Percentiles rank a stretch among this genome's conserved stretches.
phyloP scores from a whole-genome alignment of 2,888 invertebrate genomes.

The Strigamia crassipes region DNA sequence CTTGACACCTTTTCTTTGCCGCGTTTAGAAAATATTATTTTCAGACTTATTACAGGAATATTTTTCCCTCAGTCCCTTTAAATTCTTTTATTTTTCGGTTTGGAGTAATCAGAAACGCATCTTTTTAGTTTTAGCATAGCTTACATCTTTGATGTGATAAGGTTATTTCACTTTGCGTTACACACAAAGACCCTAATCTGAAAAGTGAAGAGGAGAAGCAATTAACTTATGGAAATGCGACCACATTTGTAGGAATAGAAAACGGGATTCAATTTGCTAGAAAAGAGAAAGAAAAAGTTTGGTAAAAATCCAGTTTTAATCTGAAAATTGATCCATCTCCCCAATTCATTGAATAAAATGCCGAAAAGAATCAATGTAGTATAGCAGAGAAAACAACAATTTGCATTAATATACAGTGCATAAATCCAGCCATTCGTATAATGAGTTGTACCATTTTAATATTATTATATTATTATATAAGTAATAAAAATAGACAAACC shows the following conservation, averaged over 20 bases:
- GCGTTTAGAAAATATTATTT: not conserved
- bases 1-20: not conserved
- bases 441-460: not conserved
- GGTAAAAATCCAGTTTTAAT: slow-evolving; percentile 23
- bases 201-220: slow-evolving; percentile 8
- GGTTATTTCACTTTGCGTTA: slow-evolving; percentile 17
- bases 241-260: slow-evolving; percentile 7
- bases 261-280: slow-evolving; percentile 20
- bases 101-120: not conserved
- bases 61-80: not conserved
- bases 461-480: too few species aligned
- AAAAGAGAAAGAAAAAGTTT: not conserved
- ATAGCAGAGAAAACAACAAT: not conserved
- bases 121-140: slow-evolving; percentile 7
- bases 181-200: slow-evolving; percentile 24
- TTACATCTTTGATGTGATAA: slow-evolving; percentile 17
- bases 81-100: not conserved
- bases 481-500: too few species aligned
- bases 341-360: slow-evolving; percentile 22
- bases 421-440: not conserved
- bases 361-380: not conserved
- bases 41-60: not conserved
- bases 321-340: slow-evolving; percentile 6
- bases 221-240: slow-evolving; percentile 27
- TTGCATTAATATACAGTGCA: not conserved